phyloP scores from a whole-genome alignment of 23 tunicate species.

The Halocynthia roretzi region DNA sequence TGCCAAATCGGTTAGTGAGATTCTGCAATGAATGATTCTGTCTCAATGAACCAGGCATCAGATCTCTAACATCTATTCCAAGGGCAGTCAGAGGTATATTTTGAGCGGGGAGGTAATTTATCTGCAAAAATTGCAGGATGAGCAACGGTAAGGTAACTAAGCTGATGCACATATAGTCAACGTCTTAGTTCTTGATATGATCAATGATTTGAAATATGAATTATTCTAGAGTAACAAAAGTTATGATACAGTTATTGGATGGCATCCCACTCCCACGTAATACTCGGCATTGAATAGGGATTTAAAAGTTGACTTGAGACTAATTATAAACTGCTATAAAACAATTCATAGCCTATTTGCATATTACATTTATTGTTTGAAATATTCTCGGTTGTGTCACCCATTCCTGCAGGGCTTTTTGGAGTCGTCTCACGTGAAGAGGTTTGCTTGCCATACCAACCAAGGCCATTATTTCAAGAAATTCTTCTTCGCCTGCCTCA shows the following conservation, averaged over 20 bases:
- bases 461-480: slow-evolving; percentile 67
- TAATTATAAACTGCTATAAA: neutral
- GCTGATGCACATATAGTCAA: neutral
- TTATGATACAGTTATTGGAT: neutral
- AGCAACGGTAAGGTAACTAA: neutral
- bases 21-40: slow-evolving; percentile 1
- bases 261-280: neutral
- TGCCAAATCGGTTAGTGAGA: neutral
- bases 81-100: slow-evolving; percentile 11
- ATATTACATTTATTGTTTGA: slow-evolving; percentile 1
- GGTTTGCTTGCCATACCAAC: slow-evolving; percentile 91
- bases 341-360: too few relatives aligned
- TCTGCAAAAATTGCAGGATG: neutral
- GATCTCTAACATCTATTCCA: slow-evolving; percentile 17
- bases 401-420: slow-evolving; percentile 89
- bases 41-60: neutral
- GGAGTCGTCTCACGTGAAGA: slow-evolving; percentile 76
- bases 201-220: neutral
- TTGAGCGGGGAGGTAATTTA: slow-evolving; percentile 15
- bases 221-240: too few relatives aligned
- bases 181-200: neutral
- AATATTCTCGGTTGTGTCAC: slow-evolving; percentile 24
- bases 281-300: too few relatives aligned
- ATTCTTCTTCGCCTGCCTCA: slow-evolving; percentile 91
- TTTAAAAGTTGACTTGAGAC: too few relatives aligned